phyloP scores from a whole-genome alignment of 1,140 invertebrate genomes.

The Mesaphorura yosii region DNA sequence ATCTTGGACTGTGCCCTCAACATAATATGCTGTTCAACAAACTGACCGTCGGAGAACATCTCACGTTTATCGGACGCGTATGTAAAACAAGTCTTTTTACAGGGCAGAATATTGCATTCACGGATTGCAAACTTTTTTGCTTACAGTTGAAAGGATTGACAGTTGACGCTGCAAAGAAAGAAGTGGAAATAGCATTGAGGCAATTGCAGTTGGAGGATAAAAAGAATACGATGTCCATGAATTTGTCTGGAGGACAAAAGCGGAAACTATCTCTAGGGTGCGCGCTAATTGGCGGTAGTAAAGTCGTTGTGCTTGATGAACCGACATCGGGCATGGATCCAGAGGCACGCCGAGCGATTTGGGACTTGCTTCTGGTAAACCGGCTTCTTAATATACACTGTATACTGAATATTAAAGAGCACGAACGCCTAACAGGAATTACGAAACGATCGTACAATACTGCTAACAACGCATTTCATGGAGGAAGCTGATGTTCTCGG shows the following conservation, averaged over 20 bases:
- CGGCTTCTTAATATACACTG: background rate
- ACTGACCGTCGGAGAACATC: conserved; percentile 76
- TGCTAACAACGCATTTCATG: conserved; percentile 95
- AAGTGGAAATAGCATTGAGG: background rate
- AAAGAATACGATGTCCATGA: conserved; percentile 50
- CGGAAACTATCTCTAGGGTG: conserved; percentile 43
- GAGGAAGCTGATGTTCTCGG: conserved; percentile 63
- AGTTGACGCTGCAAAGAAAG: background rate
- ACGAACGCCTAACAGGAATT: conserved; percentile 31
- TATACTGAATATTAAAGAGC: background rate
- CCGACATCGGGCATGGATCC: conserved; percentile 48
- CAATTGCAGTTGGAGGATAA: conserved; percentile 49
- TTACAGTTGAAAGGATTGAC: conserved; percentile 2
- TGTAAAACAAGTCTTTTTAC: background rate
- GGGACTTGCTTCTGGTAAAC: conserved; percentile 40
- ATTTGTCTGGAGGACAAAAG: conserved; percentile 68
- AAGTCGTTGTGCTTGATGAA: conserved; percentile 30
- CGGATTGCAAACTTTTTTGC: background rate
- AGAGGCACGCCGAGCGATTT: conserved; percentile 46
- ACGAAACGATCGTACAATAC: conserved; percentile 59
- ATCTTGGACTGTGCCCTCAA: conserved; percentile 82
- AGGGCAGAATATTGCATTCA: background rate
- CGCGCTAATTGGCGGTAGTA: conserved; percentile 40
- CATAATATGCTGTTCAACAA: conserved; percentile 85
- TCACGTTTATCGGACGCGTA: conserved; percentile 60